A percentile compares a stretch with the other conserved stretches of the same genome.
phyloP scores from a whole-genome alignment of 2,888 invertebrate species.

The Tanaodytes sp. region DNA sequence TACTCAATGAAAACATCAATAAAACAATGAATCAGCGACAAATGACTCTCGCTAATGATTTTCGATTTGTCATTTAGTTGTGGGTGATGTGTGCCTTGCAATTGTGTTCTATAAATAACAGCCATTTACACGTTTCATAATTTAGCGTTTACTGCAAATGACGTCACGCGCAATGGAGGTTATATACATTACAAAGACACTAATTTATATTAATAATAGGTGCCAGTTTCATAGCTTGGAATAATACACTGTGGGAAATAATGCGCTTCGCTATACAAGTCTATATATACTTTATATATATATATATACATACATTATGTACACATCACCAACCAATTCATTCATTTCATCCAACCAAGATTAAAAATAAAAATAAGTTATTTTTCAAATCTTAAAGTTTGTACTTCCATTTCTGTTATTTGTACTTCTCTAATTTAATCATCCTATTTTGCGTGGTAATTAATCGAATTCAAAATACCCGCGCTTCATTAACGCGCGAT shows the following conservation, averaged over 20 bases:
- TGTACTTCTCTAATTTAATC: too few species aligned
- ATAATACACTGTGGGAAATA: constrained; percentile 32
- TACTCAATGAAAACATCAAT: constrained; percentile 48
- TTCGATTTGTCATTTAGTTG: constrained; percentile 50
- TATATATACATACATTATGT: too few species aligned
- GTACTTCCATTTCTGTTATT: too few species aligned
- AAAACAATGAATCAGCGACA: constrained; percentile 49
- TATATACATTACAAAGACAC: constrained; percentile 46
- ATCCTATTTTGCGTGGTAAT: too few species aligned
- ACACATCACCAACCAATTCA: too few species aligned
- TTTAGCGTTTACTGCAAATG: constrained; percentile 28
- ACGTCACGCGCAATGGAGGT: constrained; percentile 48
- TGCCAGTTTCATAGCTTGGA: constrained; percentile 38
- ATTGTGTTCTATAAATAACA: constrained; percentile 49
- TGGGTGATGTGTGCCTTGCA: constrained; percentile 41
- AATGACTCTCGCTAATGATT: constrained; percentile 45
- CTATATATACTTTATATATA: too few species aligned
- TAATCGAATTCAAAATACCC: too few species aligned
- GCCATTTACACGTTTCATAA: constrained; percentile 33
- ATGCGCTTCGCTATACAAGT: constrained; percentile 9
- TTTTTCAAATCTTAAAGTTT: too few species aligned
- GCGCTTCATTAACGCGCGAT: too few species aligned
- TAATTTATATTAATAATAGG: constrained; percentile 48
- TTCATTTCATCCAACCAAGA: too few species aligned
- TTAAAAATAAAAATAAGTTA: too few species aligned